These are phyloP conservation scores for Pimpla rufipes DNA, from an alignment of 2,888 invertebrate species.

Conservation along the genomic window DNA sequence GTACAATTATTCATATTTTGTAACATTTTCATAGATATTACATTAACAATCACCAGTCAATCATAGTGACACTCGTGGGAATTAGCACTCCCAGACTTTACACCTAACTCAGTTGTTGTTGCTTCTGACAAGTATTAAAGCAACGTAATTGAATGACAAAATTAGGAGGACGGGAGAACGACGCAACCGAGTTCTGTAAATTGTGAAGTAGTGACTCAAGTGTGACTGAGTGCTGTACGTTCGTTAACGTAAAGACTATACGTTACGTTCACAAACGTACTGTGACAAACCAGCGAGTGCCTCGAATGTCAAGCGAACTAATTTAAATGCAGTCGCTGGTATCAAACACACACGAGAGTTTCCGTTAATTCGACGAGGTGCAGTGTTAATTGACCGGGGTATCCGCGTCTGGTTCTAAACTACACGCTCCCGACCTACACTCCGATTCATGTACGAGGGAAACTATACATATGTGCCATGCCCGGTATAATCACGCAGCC, in stretches of 20 bases:
- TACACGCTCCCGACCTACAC: constrained; percentile 16
- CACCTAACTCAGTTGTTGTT: background rate
- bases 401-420: constrained; percentile 20
- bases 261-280: background rate
- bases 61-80: background rate
- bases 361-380: constrained; percentile 42
- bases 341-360: constrained; percentile 22
- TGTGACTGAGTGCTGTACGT: background rate
- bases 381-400: constrained; percentile 35
- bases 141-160: background rate
- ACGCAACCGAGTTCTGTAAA: background rate
- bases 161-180: background rate
- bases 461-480: background rate
- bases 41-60: background rate
- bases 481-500: background rate
- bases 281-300: background rate
- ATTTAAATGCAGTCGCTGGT: constrained; percentile 36
- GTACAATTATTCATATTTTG: background rate
- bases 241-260: background rate
- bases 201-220: background rate
- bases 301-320: constrained; percentile 16
- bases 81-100: background rate
- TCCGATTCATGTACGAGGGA: background rate
- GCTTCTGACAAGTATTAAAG: background rate
- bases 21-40: background rate